These are phyloP conservation scores for Rotaria sp. DNA, from an alignment of 2,888 invertebrate species.

Conservation along the genomic window DNA sequence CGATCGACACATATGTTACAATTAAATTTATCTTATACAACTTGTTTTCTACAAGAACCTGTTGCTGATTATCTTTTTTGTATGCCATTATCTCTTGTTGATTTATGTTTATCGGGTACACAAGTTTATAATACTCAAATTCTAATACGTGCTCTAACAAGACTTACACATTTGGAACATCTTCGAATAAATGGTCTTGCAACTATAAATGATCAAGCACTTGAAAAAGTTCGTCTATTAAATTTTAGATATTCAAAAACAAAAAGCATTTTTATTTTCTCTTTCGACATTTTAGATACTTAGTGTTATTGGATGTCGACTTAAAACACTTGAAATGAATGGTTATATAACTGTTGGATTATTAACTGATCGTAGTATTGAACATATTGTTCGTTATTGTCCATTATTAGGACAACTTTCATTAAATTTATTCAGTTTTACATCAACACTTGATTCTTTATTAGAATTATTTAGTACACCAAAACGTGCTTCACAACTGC, in stretches of 20 bases:
- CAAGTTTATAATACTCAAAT: neutral
- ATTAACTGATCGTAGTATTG: constrained; percentile 48
- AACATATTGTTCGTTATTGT: constrained; percentile 46
- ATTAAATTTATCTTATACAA: constrained; percentile 20
- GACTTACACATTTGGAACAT: neutral
- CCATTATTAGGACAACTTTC: constrained; percentile 45
- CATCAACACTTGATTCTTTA: constrained; percentile 8
- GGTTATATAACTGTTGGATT: constrained; percentile 44
- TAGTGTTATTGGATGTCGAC: constrained; percentile 44
- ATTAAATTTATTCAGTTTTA: constrained; percentile 45
- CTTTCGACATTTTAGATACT: constrained; percentile 45
- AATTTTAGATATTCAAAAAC: neutral
- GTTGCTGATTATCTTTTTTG: neutral
- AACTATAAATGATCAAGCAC: neutral
- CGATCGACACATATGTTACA: neutral
- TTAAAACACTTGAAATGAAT: constrained; percentile 47
- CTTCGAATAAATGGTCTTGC: constrained; percentile 12
- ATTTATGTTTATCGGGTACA: constrained; percentile 2
- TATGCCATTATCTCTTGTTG: neutral
- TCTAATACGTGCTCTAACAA: neutral
- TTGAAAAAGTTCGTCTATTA: neutral
- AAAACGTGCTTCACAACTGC: constrained; percentile 44
- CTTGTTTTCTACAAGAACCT: neutral
- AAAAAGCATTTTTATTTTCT: neutral
- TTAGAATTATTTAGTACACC: constrained; percentile 44